phyloP scores from a whole-genome alignment of 2,888 invertebrate species.

The Microchrysa polita region DNA sequence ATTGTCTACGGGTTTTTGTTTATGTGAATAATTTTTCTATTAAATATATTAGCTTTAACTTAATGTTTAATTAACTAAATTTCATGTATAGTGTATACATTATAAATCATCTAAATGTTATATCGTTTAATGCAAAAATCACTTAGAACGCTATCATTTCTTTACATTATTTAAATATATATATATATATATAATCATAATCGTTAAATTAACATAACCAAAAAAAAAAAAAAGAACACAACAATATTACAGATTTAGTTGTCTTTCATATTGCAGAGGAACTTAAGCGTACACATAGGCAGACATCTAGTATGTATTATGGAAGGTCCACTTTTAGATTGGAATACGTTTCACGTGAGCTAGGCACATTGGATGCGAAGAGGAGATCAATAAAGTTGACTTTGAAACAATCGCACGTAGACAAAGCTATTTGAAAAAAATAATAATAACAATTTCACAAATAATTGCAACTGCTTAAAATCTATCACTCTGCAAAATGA shows the following conservation, averaged over 20 bases:
- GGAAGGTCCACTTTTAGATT: background rate
- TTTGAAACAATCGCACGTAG: background rate
- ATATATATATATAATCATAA: constrained; percentile 36
- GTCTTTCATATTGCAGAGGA: constrained; percentile 16
- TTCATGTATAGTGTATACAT: constrained; percentile 23
- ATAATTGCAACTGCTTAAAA: background rate
- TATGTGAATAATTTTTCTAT: constrained; percentile 26
- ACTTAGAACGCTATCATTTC: constrained; percentile 24
- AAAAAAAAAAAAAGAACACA: constrained; percentile 42
- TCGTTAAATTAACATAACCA: constrained; percentile 26
- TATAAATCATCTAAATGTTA: constrained; percentile 33
- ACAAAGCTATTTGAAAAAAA: no score
- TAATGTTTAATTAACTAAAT: constrained; percentile 37
- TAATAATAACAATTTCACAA: no score
- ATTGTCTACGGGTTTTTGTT: constrained; percentile 20
- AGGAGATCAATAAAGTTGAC: background rate
- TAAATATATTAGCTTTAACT: constrained; percentile 43
- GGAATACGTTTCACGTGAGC: background rate
- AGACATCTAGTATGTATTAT: background rate
- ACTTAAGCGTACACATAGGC: background rate
- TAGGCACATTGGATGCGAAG: no score
- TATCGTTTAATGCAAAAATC: constrained; percentile 4
- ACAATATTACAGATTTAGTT: constrained; percentile 33
- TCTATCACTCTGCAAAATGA: background rate
- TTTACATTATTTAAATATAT: constrained; percentile 36